A percentile compares a stretch with the other conserved stretches of the same genome.
These are phyloP conservation scores for Labeo calbasu DNA, from an alignment of 2,797 vertebrate species.

Conservation along the genomic window DNA sequence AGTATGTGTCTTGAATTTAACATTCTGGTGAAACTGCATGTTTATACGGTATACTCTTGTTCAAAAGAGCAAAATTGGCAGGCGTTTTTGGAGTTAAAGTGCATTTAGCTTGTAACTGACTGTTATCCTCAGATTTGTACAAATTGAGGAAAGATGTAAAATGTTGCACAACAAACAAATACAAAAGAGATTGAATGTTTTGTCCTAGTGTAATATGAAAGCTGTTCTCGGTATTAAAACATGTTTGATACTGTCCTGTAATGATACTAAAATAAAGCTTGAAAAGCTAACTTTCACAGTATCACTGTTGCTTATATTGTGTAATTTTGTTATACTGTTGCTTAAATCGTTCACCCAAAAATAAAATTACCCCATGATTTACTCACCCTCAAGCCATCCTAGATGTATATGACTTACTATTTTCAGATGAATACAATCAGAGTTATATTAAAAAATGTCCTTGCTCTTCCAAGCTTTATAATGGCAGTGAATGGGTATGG, in stretches of 20 bases:
- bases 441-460: too few relatives aligned
- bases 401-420: too few relatives aligned
- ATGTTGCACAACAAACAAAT: constrained; percentile 52
- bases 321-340: too few relatives aligned
- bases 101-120: constrained; percentile 47
- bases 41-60: constrained; percentile 50
- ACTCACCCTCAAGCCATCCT: too few relatives aligned
- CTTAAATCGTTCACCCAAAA: too few relatives aligned
- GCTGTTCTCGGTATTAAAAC: constrained; percentile 64
- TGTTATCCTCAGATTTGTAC: constrained; percentile 49
- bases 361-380: too few relatives aligned
- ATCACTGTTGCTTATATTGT: not conserved
- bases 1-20: constrained; percentile 49
- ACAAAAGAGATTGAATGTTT: constrained; percentile 59
- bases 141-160: constrained; percentile 42
- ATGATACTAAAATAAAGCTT: constrained; percentile 65
- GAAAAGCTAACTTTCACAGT: constrained; percentile 58
- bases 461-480: too few relatives aligned
- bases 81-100: constrained; percentile 22
- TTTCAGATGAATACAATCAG: too few relatives aligned
- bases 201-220: constrained; percentile 64
- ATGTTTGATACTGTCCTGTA: constrained; percentile 74
- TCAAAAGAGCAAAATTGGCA: constrained; percentile 46
- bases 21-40: constrained; percentile 55
- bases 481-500: too few relatives aligned